Conservation (phyloP, 1,140 invertebrate genomes). For the Ylistrum balloti region DNA sequence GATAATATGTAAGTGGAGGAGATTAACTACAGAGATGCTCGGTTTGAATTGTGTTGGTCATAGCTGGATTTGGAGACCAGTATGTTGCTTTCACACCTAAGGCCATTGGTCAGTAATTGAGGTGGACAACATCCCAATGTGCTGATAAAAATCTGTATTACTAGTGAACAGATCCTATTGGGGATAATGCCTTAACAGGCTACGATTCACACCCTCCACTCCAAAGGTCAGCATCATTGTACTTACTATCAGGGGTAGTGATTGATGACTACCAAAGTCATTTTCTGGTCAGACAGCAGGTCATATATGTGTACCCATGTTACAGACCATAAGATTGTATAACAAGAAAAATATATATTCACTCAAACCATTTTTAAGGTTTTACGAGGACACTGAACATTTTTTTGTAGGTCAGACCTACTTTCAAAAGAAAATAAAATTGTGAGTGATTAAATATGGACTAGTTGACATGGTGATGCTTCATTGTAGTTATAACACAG, state of each 20-base stretch:
- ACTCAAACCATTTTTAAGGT: not conserved
- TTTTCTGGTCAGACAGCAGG: not conserved
- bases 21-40: not conserved
- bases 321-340: not conserved
- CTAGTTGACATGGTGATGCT: not conserved
- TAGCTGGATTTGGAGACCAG: not conserved
- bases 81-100: not conserved
- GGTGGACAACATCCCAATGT: conserved; percentile 3
- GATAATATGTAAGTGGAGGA: conserved; percentile 19
- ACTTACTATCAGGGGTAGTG: not conserved
- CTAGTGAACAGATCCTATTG: not conserved
- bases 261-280: not conserved
- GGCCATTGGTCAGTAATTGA: conserved; percentile 8
- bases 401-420: not conserved
- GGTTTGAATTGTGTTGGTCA: conserved; percentile 17
- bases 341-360: not conserved
- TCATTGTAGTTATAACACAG: no score
- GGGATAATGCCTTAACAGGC: not conserved
- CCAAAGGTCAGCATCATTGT: not conserved
- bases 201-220: not conserved
- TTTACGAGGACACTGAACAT: no score
- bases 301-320: not conserved
- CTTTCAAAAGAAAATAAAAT: not conserved
- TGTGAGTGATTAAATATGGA: not conserved
- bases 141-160: conserved; percentile 2